Conservation (phyloP, 2,888 invertebrate species). For the Cepaea hortensis region DNA sequence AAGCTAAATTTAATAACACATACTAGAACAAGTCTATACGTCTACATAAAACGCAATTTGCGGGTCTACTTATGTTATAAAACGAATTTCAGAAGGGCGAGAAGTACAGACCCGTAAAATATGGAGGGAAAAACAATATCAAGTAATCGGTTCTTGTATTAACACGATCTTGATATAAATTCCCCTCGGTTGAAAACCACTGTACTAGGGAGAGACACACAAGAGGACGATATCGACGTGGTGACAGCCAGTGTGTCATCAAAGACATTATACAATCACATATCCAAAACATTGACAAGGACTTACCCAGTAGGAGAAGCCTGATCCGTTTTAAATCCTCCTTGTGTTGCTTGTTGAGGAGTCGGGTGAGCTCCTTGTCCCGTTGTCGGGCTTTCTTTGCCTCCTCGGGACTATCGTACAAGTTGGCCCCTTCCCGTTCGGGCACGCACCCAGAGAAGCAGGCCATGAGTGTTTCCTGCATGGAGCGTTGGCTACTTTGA, state of each 20-base stretch:
- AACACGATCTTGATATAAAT: no score
- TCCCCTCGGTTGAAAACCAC: no score
- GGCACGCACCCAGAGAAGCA: conserved; percentile 60
- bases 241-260: no score
- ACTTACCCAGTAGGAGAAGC: conserved; percentile 55
- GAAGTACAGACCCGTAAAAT: no score
- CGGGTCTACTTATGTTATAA: no score
- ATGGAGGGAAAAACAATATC: no score
- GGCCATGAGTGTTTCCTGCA: conserved; percentile 62
- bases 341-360: conserved; percentile 62
- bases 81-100: no score
- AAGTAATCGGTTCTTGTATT: no score
- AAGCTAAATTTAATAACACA: no score
- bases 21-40: no score
- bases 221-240: neutral
- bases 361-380: conserved; percentile 61
- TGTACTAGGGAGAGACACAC: neutral
- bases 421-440: conserved; percentile 45
- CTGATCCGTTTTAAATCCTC: conserved; percentile 64
- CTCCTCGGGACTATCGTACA: conserved; percentile 60
- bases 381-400: conserved; percentile 58
- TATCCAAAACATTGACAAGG: neutral
- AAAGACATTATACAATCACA: no score
- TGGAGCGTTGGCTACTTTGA: conserved; percentile 29
- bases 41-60: no score